Evolutionary conservation across 2,797 vertebrate genomes (phyloP), one percentile per base, ranked within the genome.

Genomic region (Enteromius trimaculatus): DNA sequence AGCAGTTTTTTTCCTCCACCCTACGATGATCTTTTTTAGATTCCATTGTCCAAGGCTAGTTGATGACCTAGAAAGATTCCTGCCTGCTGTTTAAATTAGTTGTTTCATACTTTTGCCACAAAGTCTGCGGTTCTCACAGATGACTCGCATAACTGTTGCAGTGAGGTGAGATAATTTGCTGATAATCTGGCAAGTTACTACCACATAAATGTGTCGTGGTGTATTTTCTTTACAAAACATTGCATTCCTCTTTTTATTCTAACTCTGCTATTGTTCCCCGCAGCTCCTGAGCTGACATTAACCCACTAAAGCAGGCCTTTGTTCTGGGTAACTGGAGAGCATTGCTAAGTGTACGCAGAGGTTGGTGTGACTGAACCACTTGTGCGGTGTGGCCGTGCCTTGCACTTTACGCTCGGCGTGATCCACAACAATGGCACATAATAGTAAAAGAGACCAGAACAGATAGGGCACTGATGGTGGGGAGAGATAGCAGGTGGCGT

Each of bases 281-380:
- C 84, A 85, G 90, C 89, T 94, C 91, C 92, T 89, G 91, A 91
- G 90, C 92, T 93, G 92, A 94, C 92, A 91, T 92, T 93, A 94
- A 94, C 93, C 93, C 90, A 93, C 90, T 92, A 93, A 94, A 92
- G 90, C 82, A 88, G 83, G 88, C 92, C 92, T 94, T 95, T 95
- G 93, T 95, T 91, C 90, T 60, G 87, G 81, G 93, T 93, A 94
- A 94, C 90, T 66, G 88, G 92, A 95, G 92, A 92, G 89, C 84
- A 89, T 90, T 90, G 89, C 90, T 91, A 89, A 92, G 92, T 94
- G 91, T 92, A 93, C 88, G 90, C 92, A 90, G 92, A 92, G 90
- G 92, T 93, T 92, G 91, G 91, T 87, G 91, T 92, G 91, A 93
- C 91, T 83, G 90, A 91, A 90, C 81, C 70, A 88, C 90, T 91